These are phyloP conservation scores for Platyrinchus mystaceus DNA, from an alignment of 2,797 vertebrate genomes.

Conservation along the genomic window DNA sequence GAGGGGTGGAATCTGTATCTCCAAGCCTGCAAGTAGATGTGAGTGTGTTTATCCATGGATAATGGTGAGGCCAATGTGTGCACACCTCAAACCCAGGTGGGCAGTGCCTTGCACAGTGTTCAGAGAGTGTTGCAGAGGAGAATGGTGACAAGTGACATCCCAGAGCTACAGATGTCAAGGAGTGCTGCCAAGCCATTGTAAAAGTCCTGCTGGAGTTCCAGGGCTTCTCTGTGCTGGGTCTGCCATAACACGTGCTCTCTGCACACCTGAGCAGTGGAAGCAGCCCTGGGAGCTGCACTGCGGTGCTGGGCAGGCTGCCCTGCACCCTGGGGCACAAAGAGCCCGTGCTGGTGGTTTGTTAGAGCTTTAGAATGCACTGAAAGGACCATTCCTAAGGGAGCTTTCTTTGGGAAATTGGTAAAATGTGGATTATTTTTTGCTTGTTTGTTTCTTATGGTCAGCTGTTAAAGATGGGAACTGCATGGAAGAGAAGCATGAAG, in stretches of 20 bases:
- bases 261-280: not conserved
- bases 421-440: not conserved
- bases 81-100: not conserved
- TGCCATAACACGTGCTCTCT: not conserved
- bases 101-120: not conserved
- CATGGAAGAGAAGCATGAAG: not conserved
- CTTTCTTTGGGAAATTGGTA: not conserved
- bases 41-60: accelerated
- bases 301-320: not conserved
- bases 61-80: accelerated
- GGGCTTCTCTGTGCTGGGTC: not conserved
- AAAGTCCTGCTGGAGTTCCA: not conserved
- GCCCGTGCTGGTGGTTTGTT: not conserved
- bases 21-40: no score
- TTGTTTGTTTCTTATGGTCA: not conserved
- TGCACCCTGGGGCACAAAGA: not conserved
- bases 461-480: not conserved
- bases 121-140: no score
- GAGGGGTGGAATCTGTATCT: not conserved
- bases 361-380: not conserved
- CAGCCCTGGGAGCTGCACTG: not conserved
- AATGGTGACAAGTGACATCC: not conserved
- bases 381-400: not conserved
- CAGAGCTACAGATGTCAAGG: not conserved
- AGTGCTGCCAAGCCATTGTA: not conserved